These are phyloP conservation scores for Ceyx erithaca DNA, from an alignment of 2,797 vertebrate species.

Conservation along the genomic window DNA sequence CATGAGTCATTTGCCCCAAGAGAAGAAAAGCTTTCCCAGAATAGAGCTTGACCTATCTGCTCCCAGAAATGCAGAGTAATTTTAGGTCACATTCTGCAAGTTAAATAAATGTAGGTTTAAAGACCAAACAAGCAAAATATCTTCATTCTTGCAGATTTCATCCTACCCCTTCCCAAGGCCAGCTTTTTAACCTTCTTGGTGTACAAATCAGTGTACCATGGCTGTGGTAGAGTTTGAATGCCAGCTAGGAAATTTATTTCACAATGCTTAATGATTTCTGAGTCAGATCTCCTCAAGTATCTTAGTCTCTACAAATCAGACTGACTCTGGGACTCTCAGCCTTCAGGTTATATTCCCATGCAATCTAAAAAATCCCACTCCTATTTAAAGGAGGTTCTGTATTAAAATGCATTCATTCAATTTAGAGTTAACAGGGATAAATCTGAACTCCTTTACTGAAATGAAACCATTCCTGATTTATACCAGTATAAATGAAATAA, in stretches of 20 bases:
- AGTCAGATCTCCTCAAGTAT: constrained; percentile 29
- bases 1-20: neutral
- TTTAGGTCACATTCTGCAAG: neutral
- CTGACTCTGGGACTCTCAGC: neutral
- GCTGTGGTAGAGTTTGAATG: neutral
- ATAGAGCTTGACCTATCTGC: neutral
- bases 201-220: neutral
- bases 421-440: neutral
- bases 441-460: neutral
- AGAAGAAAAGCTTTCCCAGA: neutral
- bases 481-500: neutral
- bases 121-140: neutral
- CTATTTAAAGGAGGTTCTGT: neutral
- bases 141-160: neutral
- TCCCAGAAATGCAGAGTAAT: neutral
- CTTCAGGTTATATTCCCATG: neutral
- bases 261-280: constrained; percentile 34
- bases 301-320: constrained; percentile 5
- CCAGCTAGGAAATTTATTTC: constrained; percentile 25
- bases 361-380: neutral
- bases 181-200: neutral
- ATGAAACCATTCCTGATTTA: neutral
- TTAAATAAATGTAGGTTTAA: neutral
- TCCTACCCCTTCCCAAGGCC: neutral
- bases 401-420: neutral